Base-by-base conservation (phyloP, 2,888 invertebrate genomes). In the Apotomis betuletana region DNA sequence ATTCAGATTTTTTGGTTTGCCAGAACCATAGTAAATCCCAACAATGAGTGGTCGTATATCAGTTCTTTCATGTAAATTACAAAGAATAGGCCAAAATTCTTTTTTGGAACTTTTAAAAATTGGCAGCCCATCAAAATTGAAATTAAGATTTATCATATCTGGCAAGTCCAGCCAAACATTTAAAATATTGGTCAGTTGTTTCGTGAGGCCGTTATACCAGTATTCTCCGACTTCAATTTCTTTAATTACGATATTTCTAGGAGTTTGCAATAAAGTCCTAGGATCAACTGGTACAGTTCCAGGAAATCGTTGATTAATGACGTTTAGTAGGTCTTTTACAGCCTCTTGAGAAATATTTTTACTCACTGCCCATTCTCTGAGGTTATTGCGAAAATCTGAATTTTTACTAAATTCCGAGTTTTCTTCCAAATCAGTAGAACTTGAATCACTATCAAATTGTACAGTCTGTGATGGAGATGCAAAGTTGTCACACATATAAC, bases 171-270 rank as follows among this genome's bases (percentile, higher is more conserved):
- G 5, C 52, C 61, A 55, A 3, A 64, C 60, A 62, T 60, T n/a
- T 38, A 71, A 58, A 58, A 59, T 46, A 36, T 54, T 60, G 6
- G 10, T 67, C 63, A 76, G 69, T 60, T 59, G 44, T 67, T 74
- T 59, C 57, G 58, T 71, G 8, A 77, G 38, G 3, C 77, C 77
- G 38, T 77, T 67, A 67, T 77, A 73, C 76, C 77, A 77, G 63
- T 77, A 78, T 73, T 76, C 58, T 41, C 77, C 77, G 4, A 59
- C 68, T 27, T 27, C 27, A 27, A 27, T 27, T 27, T 27, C 27
- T 27, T 27, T 27, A 27, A 27, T 27, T 27, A 27, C 27, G 27
- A 27, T 27, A 27, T 27, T 27, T 27, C 27, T 27, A 27, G 27
- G 27, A 27, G 27, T 67, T 75, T 13, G 6, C n/a, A 59, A 59